phyloP scores from a whole-genome alignment of 2,888 invertebrate genomes.

The Pardosa pseudoannulata region DNA sequence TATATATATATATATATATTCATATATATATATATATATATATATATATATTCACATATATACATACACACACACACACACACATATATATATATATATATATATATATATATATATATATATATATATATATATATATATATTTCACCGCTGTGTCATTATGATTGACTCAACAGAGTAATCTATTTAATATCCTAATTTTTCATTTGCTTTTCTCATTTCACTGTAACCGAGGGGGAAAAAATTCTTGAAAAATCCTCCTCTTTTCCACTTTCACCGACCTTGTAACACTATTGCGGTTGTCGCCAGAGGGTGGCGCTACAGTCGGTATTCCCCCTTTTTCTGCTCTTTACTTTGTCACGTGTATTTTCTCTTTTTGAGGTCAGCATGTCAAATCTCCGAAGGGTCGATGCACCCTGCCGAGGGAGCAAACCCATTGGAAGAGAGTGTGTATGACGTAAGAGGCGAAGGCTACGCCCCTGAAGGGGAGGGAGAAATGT shows the following conservation, averaged over 20 bases:
- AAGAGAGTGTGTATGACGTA: conserved; percentile 20
- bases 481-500: background rate
- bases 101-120: no score
- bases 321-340: conserved; percentile 40
- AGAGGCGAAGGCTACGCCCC: background rate
- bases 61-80: no score
- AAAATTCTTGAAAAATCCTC: background rate
- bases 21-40: no score
- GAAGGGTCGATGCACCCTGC: conserved; percentile 50
- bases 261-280: conserved; percentile 66
- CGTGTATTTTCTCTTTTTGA: conserved; percentile 55
- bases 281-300: conserved; percentile 66
- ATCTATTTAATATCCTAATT: no score
- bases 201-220: no score
- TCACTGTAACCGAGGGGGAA: no score
- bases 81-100: no score
- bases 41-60: no score
- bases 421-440: conserved; percentile 6
- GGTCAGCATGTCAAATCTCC: conserved; percentile 67
- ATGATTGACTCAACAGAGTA: no score
- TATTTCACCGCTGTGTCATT: no score
- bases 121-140: no score
- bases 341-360: conserved; percentile 37
- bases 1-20: no score
- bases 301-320: conserved; percentile 58